These are phyloP conservation scores for Ceratotherium simum DNA, from an alignment of 2,113 vertebrate genomes.

Conservation along the genomic window DNA sequence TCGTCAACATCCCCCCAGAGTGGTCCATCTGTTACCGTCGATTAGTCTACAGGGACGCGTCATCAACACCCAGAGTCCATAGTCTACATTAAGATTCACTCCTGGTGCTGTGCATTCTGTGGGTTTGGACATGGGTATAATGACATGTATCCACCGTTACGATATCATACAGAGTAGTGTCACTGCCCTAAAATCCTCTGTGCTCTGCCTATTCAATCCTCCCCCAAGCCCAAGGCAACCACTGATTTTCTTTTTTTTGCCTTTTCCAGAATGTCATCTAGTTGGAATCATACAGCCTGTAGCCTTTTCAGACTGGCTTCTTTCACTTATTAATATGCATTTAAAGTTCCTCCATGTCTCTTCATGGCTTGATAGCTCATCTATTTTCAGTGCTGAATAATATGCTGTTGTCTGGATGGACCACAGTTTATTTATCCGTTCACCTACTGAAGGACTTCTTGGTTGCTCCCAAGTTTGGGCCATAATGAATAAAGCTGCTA, in stretches of 20 bases:
- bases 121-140: neutral
- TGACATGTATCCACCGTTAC: rapidly evolving
- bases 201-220: rapidly evolving
- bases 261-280: neutral
- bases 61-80: neutral
- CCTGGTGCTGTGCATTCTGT: rapidly evolving
- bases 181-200: neutral
- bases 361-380: neutral
- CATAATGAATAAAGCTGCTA: neutral
- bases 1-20: no score
- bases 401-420: neutral
- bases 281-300: neutral
- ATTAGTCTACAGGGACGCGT: no score
- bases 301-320: neutral
- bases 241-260: rapidly evolving
- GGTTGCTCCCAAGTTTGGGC: neutral
- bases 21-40: no score
- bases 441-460: neutral
- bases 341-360: neutral
- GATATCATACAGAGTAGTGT: rapidly evolving
- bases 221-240: no score
- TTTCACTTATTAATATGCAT: rapidly evolving
- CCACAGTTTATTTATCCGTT: neutral
- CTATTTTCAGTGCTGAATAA: neutral
- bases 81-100: rapidly evolving